These are phyloP conservation scores for Bergia sp. DNA, from an alignment of 92 coral and sea anemone species.

Conservation along the genomic window DNA sequence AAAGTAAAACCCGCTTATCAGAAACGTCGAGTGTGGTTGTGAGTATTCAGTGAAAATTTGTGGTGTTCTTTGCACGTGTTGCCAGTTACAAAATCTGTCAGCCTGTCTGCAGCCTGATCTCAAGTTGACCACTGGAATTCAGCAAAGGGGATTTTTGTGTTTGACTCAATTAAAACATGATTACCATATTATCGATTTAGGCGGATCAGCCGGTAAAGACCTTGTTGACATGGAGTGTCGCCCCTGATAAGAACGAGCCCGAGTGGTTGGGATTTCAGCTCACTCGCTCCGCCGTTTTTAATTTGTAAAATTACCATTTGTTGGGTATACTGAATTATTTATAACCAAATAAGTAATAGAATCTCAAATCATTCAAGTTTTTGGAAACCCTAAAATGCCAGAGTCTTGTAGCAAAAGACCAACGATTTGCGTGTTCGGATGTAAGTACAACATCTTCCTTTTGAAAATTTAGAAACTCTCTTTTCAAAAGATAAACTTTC, in stretches of 20 bases:
- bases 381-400: background rate
- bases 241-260: background rate
- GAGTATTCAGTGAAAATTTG: background rate
- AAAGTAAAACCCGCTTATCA: background rate
- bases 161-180: constrained; percentile 70
- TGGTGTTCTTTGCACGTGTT: constrained; percentile 11
- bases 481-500: too few species aligned
- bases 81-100: constrained; percentile 7
- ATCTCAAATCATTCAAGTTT: background rate
- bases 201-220: constrained; percentile 66
- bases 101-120: constrained; percentile 12
- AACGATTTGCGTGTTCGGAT: background rate
- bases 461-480: background rate
- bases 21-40: background rate
- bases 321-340: background rate
- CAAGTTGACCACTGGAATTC: constrained; percentile 45
- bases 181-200: constrained; percentile 76
- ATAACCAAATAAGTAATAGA: background rate
- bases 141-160: constrained; percentile 46
- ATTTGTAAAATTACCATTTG: background rate
- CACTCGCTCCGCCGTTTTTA: background rate
- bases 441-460: background rate
- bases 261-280: background rate
- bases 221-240: constrained; percentile 38
- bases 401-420: background rate